Evolutionary conservation across 1,140 invertebrate species (phyloP).

Genomic region (Parapsyche elsis): DNA sequence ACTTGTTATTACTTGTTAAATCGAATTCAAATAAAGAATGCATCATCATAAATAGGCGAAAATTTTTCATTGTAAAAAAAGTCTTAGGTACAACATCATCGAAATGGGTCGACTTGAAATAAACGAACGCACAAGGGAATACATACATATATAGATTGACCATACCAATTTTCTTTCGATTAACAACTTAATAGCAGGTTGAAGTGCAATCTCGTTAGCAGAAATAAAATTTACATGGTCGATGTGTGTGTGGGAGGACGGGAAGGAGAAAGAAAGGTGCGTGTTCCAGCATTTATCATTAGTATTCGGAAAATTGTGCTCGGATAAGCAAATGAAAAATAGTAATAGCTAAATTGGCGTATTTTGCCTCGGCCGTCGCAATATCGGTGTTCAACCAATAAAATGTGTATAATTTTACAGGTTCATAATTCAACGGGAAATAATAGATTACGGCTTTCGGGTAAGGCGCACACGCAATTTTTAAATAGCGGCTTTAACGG

Average conservation of each 20-base stretch:
- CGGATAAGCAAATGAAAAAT: constrained; percentile 37
- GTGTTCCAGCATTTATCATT: constrained; percentile 13
- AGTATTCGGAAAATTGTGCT: constrained; percentile 19
- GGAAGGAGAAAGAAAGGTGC: neutral
- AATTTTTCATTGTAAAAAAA: too few relatives aligned
- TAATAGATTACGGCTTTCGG: constrained; percentile 36
- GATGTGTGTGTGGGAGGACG: neutral
- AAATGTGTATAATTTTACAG: constrained; percentile 43
- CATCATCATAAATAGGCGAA: too few relatives aligned
- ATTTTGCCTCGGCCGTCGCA: constrained; percentile 6
- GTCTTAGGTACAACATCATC: too few relatives aligned
- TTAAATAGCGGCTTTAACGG: constrained; percentile 47
- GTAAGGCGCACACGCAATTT: constrained; percentile 49
- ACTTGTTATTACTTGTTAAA: too few relatives aligned
- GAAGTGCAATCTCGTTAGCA: constrained; percentile 3
- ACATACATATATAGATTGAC: too few relatives aligned
- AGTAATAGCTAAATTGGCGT: constrained; percentile 29
- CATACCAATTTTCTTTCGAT: neutral
- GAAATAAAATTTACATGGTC: neutral
- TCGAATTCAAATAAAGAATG: too few relatives aligned
- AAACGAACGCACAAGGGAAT: too few relatives aligned
- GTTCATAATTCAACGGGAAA: constrained; percentile 43
- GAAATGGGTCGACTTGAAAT: too few relatives aligned
- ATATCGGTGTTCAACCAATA: constrained; percentile 36
- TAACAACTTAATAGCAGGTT: neutral